Conservation (phyloP, 2,113 vertebrate genomes). For the Alligator mississippiensis region DNA sequence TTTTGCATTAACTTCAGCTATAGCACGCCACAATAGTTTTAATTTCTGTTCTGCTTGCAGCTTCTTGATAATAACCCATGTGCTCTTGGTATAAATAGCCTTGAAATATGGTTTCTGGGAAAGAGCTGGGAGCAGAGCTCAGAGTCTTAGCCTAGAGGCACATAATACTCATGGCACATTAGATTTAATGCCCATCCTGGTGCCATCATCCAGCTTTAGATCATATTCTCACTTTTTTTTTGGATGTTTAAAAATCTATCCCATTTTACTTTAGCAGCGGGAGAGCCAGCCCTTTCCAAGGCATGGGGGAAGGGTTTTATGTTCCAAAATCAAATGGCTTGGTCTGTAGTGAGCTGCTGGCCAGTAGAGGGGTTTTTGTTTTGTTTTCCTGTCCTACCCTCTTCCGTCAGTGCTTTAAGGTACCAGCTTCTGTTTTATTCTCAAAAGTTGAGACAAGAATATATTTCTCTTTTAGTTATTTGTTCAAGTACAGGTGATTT, state of each 20-base stretch:
- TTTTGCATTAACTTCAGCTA: neutral
- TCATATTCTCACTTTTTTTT: neutral
- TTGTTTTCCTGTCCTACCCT: neutral
- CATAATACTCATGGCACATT: fast-evolving
- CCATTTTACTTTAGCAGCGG: neutral
- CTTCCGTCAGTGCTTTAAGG: neutral
- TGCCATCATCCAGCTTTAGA: neutral
- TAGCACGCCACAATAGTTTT: neutral
- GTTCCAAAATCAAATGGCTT: neutral
- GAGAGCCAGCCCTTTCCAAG: neutral
- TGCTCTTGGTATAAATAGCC: neutral
- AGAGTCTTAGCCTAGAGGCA: neutral
- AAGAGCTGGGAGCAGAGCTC: neutral
- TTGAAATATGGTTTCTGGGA: neutral
- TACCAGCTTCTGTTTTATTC: neutral
- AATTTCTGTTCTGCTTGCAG: neutral
- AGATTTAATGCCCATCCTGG: neutral
- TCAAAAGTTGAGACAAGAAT: neutral
- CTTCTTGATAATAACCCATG: fast-evolving
- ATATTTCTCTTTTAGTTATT: neutral
- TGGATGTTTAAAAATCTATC: neutral
- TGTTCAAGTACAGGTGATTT: neutral
- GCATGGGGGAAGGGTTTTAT: neutral
- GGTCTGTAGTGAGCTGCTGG: neutral
- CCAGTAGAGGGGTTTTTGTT: neutral